phyloP scores from a whole-genome alignment of 2,888 invertebrate genomes.

The Uropetala carovei region DNA sequence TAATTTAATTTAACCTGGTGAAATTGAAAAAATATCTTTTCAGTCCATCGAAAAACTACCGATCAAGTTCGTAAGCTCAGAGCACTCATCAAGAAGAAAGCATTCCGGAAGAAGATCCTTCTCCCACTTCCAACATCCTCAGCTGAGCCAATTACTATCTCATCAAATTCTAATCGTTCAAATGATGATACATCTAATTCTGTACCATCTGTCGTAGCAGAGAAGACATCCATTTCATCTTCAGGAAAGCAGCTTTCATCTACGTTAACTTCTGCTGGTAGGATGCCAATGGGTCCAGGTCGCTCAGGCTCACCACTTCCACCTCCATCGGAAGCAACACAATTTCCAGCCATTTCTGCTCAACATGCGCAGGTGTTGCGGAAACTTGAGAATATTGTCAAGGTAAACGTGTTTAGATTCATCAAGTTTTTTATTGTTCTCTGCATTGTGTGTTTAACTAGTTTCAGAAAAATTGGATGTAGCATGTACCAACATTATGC shows the following conservation, averaged over 20 bases:
- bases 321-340: slow-evolving; percentile 50
- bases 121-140: slow-evolving; percentile 13
- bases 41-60: slow-evolving; percentile 80
- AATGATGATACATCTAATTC: neutral
- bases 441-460: too few relatives aligned
- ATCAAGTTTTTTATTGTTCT: too few relatives aligned
- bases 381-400: slow-evolving; percentile 53
- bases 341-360: slow-evolving; percentile 48
- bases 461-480: too few relatives aligned
- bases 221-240: neutral
- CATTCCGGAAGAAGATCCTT: slow-evolving; percentile 79
- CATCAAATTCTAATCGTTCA: neutral
- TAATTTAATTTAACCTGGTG: neutral
- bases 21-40: slow-evolving; percentile 65
- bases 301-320: slow-evolving; percentile 41
- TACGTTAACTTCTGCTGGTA: neutral
- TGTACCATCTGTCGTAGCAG: neutral
- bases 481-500: too few relatives aligned
- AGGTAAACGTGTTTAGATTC: neutral
- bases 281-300: slow-evolving; percentile 6
- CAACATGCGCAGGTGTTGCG: slow-evolving; percentile 52
- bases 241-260: neutral
- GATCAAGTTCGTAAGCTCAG: slow-evolving; percentile 84
- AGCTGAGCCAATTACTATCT: neutral
- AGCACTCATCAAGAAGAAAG: slow-evolving; percentile 82